These are phyloP conservation scores for Chalcis sispes DNA, from an alignment of 2,888 invertebrate species.

Conservation along the genomic window DNA sequence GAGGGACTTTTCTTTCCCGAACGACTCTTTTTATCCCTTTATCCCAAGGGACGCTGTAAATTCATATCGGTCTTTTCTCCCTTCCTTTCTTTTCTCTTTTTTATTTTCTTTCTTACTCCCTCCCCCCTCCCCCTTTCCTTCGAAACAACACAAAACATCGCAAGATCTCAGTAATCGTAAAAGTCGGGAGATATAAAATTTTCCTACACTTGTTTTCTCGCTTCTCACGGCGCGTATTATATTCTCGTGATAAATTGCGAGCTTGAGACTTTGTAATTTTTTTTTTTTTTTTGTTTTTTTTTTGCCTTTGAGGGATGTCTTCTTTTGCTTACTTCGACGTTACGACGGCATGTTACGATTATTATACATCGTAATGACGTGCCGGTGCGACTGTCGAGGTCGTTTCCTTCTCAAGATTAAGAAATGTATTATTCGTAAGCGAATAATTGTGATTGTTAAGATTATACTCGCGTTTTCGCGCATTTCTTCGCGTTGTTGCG, in stretches of 20 bases:
- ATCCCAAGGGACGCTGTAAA: slow-evolving; percentile 49
- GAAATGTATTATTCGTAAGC: no score
- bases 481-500: no score
- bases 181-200: slow-evolving; percentile 60
- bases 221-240: slow-evolving; percentile 25
- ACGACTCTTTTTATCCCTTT: not conserved
- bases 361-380: not conserved
- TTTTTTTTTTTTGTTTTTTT: not conserved
- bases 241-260: slow-evolving; percentile 13
- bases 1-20: not conserved
- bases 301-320: not conserved
- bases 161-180: slow-evolving; percentile 59
- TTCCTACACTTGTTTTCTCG: slow-evolving; percentile 14
- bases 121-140: not conserved
- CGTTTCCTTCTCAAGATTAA: no score
- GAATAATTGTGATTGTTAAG: no score
- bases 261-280: no score
- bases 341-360: no score
- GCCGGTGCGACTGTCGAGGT: not conserved
- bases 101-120: not conserved
- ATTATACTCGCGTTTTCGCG: no score
- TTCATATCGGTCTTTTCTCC: slow-evolving; percentile 44
- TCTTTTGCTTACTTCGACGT: not conserved
- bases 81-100: no score
- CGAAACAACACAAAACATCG: not conserved